Conservation (phyloP, 2,888 invertebrate species). For the Eristalis intricaria region DNA sequence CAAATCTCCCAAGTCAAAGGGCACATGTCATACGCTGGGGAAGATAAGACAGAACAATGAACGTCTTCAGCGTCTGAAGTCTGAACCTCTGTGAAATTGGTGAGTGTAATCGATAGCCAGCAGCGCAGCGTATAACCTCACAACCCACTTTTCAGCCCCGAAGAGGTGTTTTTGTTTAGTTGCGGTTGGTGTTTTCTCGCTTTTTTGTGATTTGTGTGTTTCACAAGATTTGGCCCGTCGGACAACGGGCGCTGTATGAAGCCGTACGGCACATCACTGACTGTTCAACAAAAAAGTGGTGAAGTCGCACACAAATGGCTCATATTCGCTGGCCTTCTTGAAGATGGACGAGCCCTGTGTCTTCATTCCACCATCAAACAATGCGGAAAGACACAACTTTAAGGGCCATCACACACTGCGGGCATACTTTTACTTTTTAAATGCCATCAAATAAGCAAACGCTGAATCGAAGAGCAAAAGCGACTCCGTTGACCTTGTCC, state of each 20-base stretch:
- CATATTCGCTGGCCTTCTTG: not conserved
- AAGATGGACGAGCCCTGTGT: not conserved
- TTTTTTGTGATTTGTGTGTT: constrained; percentile 11
- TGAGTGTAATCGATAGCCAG: not conserved
- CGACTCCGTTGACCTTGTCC: not conserved
- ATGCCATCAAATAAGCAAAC: not conserved
- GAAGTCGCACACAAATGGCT: too few relatives aligned
- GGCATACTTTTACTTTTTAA: not conserved
- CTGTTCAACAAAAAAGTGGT: too few relatives aligned
- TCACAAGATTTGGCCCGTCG: constrained; percentile 25
- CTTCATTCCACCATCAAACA: not conserved
- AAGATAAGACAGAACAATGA: constrained; percentile 30
- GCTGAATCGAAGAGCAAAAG: not conserved
- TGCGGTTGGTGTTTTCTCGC: constrained; percentile 1
- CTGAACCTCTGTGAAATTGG: not conserved
- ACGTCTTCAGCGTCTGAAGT: not conserved
- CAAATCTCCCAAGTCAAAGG: constrained; percentile 56
- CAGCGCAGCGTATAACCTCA: constrained; percentile 9
- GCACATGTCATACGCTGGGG: constrained; percentile 49
- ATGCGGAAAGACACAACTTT: not conserved
- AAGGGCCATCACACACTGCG: not conserved
- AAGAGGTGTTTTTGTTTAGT: constrained; percentile 16
- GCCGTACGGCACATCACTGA: too few relatives aligned
- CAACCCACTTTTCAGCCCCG: constrained; percentile 32
- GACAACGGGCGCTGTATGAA: not conserved